phyloP scores from a whole-genome alignment of 30 jellyfish, hydroid and myxozoan species.

The Calvadosia cruxmelitensis region DNA sequence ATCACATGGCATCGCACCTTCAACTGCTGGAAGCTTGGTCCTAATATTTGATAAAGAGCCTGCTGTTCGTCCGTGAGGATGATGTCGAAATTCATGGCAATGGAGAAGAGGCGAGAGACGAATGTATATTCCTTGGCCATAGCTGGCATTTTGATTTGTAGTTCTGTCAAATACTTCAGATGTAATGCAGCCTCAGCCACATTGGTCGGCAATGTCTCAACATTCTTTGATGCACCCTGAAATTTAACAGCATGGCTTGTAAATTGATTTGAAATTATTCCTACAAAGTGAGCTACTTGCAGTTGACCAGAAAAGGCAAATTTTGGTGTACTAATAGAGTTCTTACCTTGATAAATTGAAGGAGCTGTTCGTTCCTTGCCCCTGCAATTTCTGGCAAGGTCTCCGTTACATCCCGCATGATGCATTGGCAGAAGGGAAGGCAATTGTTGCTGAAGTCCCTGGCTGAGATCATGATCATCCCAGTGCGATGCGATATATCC shows the following conservation, averaged over 20 bases:
- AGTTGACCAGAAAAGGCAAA: too few species aligned
- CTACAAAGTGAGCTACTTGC: too few species aligned
- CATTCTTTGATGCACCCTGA: conserved; percentile 43
- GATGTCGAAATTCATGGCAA: conserved; percentile 41
- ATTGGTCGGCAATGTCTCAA: conserved; percentile 24
- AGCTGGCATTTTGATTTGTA: conserved; percentile 45
- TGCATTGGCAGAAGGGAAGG: conserved; percentile 53
- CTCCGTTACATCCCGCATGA: conserved; percentile 20
- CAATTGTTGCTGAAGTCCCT: conserved; percentile 7
- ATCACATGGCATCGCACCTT: conserved; percentile 27
- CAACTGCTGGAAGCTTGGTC: conserved; percentile 60
- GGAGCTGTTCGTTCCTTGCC: conserved; percentile 50
- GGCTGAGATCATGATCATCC: background rate
- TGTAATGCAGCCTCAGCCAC: conserved; percentile 75
- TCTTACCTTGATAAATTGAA: conserved; percentile 49
- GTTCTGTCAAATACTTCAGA: conserved; percentile 29
- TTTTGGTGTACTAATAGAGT: too few species aligned
- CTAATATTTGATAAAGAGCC: conserved; percentile 68
- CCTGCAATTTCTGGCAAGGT: conserved; percentile 57
- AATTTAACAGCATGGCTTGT: background rate
- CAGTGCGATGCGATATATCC: background rate
- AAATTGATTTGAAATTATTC: background rate
- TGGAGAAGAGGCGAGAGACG: conserved; percentile 33
- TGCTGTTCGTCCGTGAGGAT: conserved; percentile 46
- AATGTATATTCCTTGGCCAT: conserved; percentile 35